These are phyloP conservation scores for Vesta saturnalis DNA, from an alignment of 2,888 invertebrate species.

Conservation along the genomic window DNA sequence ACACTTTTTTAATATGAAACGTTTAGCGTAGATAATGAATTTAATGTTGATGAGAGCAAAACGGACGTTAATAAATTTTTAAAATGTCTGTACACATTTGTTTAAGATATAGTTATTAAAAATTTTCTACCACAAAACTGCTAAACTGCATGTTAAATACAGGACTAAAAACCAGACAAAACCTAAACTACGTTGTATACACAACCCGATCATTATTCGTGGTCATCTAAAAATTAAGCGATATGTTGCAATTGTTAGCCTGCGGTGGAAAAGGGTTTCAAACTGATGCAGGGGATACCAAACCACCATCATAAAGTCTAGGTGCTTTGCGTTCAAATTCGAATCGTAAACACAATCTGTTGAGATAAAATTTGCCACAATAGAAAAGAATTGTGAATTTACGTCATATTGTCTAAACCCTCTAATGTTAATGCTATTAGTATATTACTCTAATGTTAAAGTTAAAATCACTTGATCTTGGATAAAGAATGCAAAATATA, in stretches of 20 bases:
- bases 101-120: neutral
- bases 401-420: too few species aligned
- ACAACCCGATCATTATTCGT: conserved; percentile 50
- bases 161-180: conserved; percentile 54
- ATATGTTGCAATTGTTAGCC: conserved; percentile 39
- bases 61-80: conserved; percentile 25
- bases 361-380: conserved; percentile 17
- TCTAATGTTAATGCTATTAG: too few species aligned
- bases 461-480: too few species aligned
- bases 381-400: neutral
- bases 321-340: conserved; percentile 1
- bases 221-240: conserved; percentile 53
- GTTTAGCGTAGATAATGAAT: conserved; percentile 37
- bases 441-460: too few species aligned
- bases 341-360: conserved; percentile 19
- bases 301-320: conserved; percentile 13
- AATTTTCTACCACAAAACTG: conserved; percentile 51
- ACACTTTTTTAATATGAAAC: conserved; percentile 55
- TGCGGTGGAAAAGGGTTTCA: conserved; percentile 27
- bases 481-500: too few species aligned
- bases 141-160: conserved; percentile 53
- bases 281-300: conserved; percentile 14
- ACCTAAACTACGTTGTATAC: conserved; percentile 51
- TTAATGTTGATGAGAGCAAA: conserved; percentile 19
- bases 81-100: neutral